Evolutionary conservation across 2,888 invertebrate species (phyloP).

Genomic region (Chrysopilus asiliformis): DNA sequence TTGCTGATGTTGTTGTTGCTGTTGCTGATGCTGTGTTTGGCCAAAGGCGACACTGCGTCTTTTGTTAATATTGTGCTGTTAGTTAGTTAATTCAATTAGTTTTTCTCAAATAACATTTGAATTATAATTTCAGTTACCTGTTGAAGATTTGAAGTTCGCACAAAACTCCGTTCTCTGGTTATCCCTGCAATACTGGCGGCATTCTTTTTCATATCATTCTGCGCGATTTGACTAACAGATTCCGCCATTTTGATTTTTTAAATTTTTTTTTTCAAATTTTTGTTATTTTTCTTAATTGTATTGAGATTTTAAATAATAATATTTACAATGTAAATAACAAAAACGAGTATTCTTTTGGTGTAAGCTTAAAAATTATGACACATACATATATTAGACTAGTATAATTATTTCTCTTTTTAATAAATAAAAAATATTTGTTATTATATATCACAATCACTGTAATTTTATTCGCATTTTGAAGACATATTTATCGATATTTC

Average conservation of each 20-base stretch:
- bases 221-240: not conserved
- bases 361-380: too few relatives aligned
- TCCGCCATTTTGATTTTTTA: not conserved
- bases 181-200: not conserved
- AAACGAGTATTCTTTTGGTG: too few relatives aligned
- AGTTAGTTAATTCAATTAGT: not conserved
- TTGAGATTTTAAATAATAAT: too few relatives aligned
- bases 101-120: not conserved
- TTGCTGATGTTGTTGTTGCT: conserved; percentile 29
- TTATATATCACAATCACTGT: too few relatives aligned
- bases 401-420: too few relatives aligned
- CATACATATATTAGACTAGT: too few relatives aligned
- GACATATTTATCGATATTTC: too few relatives aligned
- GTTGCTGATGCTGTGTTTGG: conserved; percentile 21
- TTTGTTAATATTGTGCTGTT: conserved; percentile 45
- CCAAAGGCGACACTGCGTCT: conserved; percentile 61
- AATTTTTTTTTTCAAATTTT: too few relatives aligned
- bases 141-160: not conserved
- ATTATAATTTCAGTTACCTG: not conserved
- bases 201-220: not conserved
- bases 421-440: too few relatives aligned
- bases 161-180: not conserved
- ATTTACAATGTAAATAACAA: too few relatives aligned
- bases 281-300: too few relatives aligned
- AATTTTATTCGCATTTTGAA: too few relatives aligned